phyloP scores from a whole-genome alignment of 2,888 invertebrate genomes.

The Napeogenes sylphis region DNA sequence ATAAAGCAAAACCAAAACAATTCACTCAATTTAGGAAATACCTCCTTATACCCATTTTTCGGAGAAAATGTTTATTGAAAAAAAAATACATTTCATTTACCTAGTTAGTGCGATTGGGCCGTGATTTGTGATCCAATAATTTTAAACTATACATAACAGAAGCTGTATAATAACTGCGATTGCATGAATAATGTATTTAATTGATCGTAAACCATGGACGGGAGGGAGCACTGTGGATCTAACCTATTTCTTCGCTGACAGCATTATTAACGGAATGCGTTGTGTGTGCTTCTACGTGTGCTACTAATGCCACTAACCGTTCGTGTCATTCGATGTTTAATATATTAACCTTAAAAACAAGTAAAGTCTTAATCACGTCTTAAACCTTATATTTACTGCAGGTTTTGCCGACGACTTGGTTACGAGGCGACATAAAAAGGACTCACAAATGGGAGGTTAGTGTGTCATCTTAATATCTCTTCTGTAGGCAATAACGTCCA shows the following conservation, averaged over 20 bases:
- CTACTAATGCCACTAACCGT: conserved; percentile 60
- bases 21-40: background rate
- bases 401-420: conserved; percentile 76
- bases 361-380: conserved; percentile 5
- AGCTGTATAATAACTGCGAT: too few species aligned
- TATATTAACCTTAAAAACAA: conserved; percentile 32
- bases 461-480: conserved; percentile 15
- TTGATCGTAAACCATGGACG: conserved; percentile 19
- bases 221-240: conserved; percentile 48
- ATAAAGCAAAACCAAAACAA: background rate
- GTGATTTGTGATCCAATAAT: too few species aligned
- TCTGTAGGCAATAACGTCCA: background rate
- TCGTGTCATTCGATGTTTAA: conserved; percentile 47
- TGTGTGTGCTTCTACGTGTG: conserved; percentile 70
- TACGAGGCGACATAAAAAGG: conserved; percentile 73
- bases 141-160: too few species aligned
- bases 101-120: conserved; percentile 8
- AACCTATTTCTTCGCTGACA: conserved; percentile 47
- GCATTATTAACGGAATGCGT: conserved; percentile 58
- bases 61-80: too few species aligned
- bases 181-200: background rate
- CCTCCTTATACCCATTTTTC: too few species aligned
- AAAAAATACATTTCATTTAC: background rate
- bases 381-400: conserved; percentile 38
- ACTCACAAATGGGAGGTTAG: conserved; percentile 74